These are phyloP conservation scores for Pocillopora meandrina DNA, from an alignment of 92 coral and sea anemone species.

Conservation along the genomic window DNA sequence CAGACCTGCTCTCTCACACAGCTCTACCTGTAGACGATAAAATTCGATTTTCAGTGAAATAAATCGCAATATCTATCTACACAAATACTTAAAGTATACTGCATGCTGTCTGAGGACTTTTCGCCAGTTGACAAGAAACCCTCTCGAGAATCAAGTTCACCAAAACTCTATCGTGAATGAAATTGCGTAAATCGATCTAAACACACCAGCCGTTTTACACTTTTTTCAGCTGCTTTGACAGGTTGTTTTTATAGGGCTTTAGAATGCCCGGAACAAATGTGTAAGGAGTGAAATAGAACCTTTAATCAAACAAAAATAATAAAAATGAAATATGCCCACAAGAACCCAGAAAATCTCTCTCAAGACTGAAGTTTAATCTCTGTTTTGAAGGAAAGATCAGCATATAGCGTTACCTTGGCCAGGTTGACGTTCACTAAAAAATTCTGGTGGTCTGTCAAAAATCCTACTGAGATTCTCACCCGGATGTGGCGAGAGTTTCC, in stretches of 20 bases:
- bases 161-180: not conserved
- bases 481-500: conserved; percentile 40
- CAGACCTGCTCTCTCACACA: conserved; percentile 18
- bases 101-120: not conserved
- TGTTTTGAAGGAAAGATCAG: not conserved
- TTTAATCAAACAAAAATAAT: conserved; percentile 10
- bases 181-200: conserved; percentile 5
- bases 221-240: conserved; percentile 39
- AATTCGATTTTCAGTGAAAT: not conserved
- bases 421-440: not conserved
- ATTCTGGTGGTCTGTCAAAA: conserved; percentile 17
- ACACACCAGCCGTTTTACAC: conserved; percentile 19
- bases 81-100: not conserved
- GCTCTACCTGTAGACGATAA: not conserved
- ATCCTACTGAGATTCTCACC: conserved; percentile 1
- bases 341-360: not conserved
- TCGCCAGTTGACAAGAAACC: not conserved
- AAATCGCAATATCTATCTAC: too few species aligned
- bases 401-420: not conserved
- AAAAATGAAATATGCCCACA: too few species aligned
- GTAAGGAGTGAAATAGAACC: conserved; percentile 7
- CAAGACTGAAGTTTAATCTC: not conserved
- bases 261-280: conserved; percentile 40
- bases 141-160: not conserved
- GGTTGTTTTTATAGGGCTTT: conserved; percentile 29